Evolutionary conservation across 2,113 vertebrate genomes (phyloP), one percentile per base, ranked within the genome.

Genomic region (Rhinoderma darwinii): DNA sequence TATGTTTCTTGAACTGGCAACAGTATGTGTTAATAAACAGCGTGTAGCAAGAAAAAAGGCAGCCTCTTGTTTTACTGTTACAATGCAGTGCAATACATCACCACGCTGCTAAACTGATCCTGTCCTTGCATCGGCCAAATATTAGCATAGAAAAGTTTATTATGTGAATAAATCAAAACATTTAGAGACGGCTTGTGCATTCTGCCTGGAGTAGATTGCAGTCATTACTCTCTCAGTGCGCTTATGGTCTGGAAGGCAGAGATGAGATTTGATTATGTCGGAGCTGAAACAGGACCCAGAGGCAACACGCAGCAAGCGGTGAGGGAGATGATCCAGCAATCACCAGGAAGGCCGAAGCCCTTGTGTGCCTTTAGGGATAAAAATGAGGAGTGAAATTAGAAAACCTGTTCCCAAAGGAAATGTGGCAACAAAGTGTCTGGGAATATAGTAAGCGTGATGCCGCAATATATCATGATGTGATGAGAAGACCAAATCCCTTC

Each of bases 231-330:
- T 87, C 85, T 82, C 85, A 54, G 77, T 81, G 41, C 83, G 61
- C 87, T 10, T 0, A 18, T 70, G 84, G 81, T 89, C 84, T 74
- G 56, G 88, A 90, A 87, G 88, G 74, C 79, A 11, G 43, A 73
- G 76, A 89, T 90, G 91, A 82, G 89, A 84, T 88, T 87, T 90
- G 93, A 84, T 90, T 91, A 79, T 74, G 14, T 37, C 86, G 76
- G 68, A 87, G 78, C 43, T n/a, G 6, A 84, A 76, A 35, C 72
- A 81, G 5, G 25, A 84, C 86, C 86, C 87, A 79, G 89, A 82
- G 90, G 89, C 90, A 81, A 74, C 37, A 50, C 10, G 76, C 39
- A 59, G 84, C 61, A 27, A 73, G 76, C 61, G 35, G 61, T 73
- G 37, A 63, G 51, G 54, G 78, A 87, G 32, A 82, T 82, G 85